Percentiles rank a stretch among this genome's conserved stretches.
Evolutionary conservation across 2,888 invertebrate species (phyloP).

Genomic region (Sclerodermus sp.): DNA sequence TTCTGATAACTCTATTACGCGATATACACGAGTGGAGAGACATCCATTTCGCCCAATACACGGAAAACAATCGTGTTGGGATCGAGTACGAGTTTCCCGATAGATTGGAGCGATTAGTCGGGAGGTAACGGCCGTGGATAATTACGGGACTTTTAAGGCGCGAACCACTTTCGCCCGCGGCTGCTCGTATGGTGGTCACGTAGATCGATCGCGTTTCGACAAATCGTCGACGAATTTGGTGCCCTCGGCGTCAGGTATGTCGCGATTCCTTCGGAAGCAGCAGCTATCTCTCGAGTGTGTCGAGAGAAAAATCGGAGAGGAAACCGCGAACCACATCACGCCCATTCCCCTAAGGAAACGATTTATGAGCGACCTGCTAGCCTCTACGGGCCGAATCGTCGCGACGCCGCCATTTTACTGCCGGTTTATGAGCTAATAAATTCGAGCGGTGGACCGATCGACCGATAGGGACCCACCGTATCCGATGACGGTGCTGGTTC

Average conservation of each 20-base stretch:
- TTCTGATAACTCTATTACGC: neutral
- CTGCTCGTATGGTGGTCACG: neutral
- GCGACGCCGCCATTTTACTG: slow-evolving; percentile 30
- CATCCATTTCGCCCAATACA: no score
- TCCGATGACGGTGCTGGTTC: no score
- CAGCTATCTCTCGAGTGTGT: no score
- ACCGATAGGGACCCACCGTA: slow-evolving; percentile 15
- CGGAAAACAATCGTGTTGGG: neutral
- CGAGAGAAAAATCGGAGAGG: slow-evolving; percentile 36
- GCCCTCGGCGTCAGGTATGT: neutral
- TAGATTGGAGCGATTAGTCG: neutral
- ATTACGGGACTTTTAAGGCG: neutral
- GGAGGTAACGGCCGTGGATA: neutral
- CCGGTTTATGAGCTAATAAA: slow-evolving; percentile 51
- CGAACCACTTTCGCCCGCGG: neutral
- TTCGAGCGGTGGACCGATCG: slow-evolving; percentile 41
- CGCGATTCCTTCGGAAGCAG: neutral
- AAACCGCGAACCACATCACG: slow-evolving; percentile 41
- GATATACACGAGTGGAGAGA: neutral
- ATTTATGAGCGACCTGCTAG: slow-evolving; percentile 40
- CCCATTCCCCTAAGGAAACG: slow-evolving; percentile 34
- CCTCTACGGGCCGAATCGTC: slow-evolving; percentile 46
- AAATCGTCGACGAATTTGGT: neutral
- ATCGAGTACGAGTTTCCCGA: neutral
- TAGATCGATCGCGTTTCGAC: neutral